Base-by-base conservation (phyloP, 2,113 vertebrate species). In the Potamarius usumacintae region DNA sequence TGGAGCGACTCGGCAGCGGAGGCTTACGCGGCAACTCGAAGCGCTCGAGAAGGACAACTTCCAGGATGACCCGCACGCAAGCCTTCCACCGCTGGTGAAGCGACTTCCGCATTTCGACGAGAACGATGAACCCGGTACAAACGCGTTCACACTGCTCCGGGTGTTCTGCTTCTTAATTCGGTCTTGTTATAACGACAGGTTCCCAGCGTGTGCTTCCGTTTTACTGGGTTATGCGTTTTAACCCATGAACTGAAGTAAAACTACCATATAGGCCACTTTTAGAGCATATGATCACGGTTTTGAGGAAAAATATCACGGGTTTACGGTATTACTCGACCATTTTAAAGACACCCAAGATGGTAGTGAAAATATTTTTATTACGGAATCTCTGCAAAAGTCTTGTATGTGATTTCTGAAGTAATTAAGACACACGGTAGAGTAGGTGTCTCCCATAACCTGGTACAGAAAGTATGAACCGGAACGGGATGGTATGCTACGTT, bases 11-110 rank as follows among this genome's bases (percentile, higher is more conserved):
- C 91, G 97, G 0, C 97, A 96, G 90, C 92, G 97, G 1, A 93
- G 97, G 2, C 93, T 96, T 86, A 96, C 91, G 27, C 91, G 96
- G 0, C 97, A 97, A 93, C 95, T 98, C 0, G 97, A 98, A 27
- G 97, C 97, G 9, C 90, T 98, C 84, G 97, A 98, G 92, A 97
- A 97, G 82, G 97, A 98, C 92, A 98, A 98, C 91, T 98, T 97
- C 91, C 96, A 97, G 93, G 97, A 98, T 5, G 97, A 98, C 83
- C 97, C 97, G 0, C 95, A 97, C 1, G 95, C 97, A 50, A 97
- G 90, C 90, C 96, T 94, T 88, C 96, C 92, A 27, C 96, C 88
- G 94, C 96, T 95, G 9, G 94, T 7, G 4, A 97, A 97, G 82
- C 94, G 97, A 5, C 95, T 98, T 0, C 97, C 97, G 0, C 96